These are phyloP conservation scores for Bradypodion ventrale DNA, from an alignment of 2,797 vertebrate genomes.

Conservation along the genomic window DNA sequence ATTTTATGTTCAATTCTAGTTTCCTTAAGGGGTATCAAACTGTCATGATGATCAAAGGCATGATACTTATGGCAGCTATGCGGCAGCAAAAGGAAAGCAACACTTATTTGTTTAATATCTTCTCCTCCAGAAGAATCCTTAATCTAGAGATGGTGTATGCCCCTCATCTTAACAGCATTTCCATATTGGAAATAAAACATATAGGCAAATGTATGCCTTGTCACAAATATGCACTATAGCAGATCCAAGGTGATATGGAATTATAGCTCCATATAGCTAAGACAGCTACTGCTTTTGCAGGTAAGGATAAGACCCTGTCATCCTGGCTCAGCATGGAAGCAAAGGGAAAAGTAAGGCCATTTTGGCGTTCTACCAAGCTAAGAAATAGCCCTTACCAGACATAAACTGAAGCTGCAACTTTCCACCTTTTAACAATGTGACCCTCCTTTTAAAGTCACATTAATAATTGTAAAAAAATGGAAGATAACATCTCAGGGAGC, in stretches of 20 bases:
- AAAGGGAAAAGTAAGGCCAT: slow-evolving; percentile 1
- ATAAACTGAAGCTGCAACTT: background rate
- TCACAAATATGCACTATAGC: slow-evolving; percentile 37
- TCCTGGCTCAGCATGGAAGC: background rate
- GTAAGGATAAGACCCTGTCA: background rate
- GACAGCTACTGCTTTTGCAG: background rate
- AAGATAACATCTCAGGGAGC: too few relatives aligned
- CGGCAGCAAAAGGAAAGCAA: slow-evolving; percentile 52
- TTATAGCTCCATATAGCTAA: slow-evolving; percentile 4
- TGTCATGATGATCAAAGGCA: slow-evolving; percentile 70
- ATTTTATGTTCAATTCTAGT: slow-evolving; percentile 66
- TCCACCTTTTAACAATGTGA: background rate
- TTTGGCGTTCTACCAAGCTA: background rate
- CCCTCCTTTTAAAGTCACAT: slow-evolving; percentile 13
- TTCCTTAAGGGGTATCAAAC: slow-evolving; percentile 70
- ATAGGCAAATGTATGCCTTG: slow-evolving; percentile 25
- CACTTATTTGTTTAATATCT: slow-evolving; percentile 61
- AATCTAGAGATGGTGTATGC: slow-evolving; percentile 40
- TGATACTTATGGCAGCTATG: slow-evolving; percentile 55
- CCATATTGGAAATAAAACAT: slow-evolving; percentile 21
- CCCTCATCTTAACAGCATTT: slow-evolving; percentile 41
- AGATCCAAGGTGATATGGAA: slow-evolving; percentile 29
- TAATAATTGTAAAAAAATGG: too few relatives aligned
- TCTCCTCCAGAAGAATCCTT: slow-evolving; percentile 59
- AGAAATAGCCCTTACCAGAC: background rate